Evolutionary conservation across 1,140 invertebrate species (phyloP).

Genomic region (Drosophila busckii): DNA sequence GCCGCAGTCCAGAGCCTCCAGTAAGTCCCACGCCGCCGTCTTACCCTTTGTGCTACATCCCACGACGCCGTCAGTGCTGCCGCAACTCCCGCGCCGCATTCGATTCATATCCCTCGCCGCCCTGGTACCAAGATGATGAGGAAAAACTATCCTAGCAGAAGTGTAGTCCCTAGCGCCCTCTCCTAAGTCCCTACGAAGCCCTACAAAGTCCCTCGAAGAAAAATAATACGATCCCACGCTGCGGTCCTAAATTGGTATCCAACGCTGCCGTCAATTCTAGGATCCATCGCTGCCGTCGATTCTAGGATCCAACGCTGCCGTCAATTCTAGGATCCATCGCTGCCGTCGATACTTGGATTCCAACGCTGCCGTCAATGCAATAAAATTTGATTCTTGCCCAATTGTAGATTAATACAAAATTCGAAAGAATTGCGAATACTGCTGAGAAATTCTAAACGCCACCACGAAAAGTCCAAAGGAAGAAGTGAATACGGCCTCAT

Average conservation of each 20-base stretch:
- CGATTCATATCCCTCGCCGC: constrained; percentile 21
- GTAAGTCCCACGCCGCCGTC: constrained; percentile 58
- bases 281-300: constrained; percentile 17
- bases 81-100: constrained; percentile 34
- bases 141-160: constrained; percentile 17
- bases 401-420: too few species aligned
- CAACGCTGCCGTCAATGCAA: constrained; percentile 49
- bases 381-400: too few species aligned
- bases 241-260: constrained; percentile 29
- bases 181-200: constrained; percentile 48
- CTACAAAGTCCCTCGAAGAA: constrained; percentile 42
- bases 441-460: too few species aligned
- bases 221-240: constrained; percentile 35
- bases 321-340: constrained; percentile 39
- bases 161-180: constrained; percentile 40
- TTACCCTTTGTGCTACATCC: too few species aligned
- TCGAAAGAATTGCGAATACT: too few species aligned
- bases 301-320: constrained; percentile 35
- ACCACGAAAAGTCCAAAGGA: too few species aligned
- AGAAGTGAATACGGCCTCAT: too few species aligned
- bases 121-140: constrained; percentile 1
- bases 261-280: constrained; percentile 24
- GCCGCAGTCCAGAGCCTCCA: constrained; percentile 37
- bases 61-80: background rate
- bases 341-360: constrained; percentile 43